Percentiles rank a stretch among this genome's conserved stretches.
Conservation (phyloP, 2,797 vertebrate species). For the Echeneis naucrates region DNA sequence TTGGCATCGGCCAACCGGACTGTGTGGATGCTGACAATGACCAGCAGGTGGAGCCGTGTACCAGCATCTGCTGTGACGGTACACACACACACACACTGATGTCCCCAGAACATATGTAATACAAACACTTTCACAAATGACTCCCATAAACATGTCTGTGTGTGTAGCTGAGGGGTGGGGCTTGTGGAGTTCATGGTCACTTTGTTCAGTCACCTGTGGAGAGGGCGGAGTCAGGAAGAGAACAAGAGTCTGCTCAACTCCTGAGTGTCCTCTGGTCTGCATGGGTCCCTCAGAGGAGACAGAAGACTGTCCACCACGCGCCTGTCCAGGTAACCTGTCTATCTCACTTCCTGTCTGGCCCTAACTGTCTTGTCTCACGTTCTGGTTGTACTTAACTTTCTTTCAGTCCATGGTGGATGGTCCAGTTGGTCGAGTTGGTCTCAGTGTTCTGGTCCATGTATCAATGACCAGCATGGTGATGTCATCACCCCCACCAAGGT, state of each 20-base stretch:
- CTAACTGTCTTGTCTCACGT: not conserved
- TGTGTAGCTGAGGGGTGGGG: constrained; percentile 52
- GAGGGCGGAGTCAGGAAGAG: constrained; percentile 49
- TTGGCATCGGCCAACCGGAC: constrained; percentile 23
- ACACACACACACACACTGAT: constrained; percentile 19
- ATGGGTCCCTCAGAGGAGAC: constrained; percentile 18
- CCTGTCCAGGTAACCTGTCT: constrained; percentile 61
- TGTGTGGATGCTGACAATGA: fast-evolving
- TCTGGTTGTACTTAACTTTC: not conserved
- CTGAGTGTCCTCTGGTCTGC: constrained; percentile 58
- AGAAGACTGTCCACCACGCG: constrained; percentile 1
- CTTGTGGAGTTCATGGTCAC: constrained; percentile 53
- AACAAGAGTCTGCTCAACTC: constrained; percentile 38
- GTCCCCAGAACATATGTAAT: too few species aligned
- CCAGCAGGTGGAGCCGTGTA: constrained; percentile 45
- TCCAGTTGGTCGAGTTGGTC: constrained; percentile 60
- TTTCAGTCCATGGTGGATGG: constrained; percentile 71
- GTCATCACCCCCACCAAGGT: not conserved
- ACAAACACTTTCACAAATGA: not conserved
- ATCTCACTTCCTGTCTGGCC: not conserved
- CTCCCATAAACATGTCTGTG: constrained; percentile 15
- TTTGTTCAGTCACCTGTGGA: constrained; percentile 70
- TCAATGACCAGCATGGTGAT: not conserved
- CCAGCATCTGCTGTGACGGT: constrained; percentile 63
- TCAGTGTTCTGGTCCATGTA: constrained; percentile 52